Base-by-base conservation (phyloP, 35 echinoderm and acorn worm species). In the Chiridota heheva region DNA sequence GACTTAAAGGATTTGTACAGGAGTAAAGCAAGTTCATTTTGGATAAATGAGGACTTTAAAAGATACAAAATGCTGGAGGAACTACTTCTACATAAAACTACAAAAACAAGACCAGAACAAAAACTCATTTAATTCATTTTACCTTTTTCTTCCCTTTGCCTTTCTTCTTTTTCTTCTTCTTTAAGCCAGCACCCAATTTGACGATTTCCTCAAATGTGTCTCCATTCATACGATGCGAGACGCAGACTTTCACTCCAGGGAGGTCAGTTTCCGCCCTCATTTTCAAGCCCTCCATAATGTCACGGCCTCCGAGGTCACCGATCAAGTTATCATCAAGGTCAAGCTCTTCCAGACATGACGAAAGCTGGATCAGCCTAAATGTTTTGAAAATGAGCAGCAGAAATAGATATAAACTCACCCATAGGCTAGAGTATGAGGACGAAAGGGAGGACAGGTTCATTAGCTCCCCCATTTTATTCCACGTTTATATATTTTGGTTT, bases 141-240 rank as follows among this genome's bases (percentile, higher is more conserved):
- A n/a, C n/a, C n/a, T n/a, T n/a, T n/a, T 91, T 97, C 62, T 97
- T 97, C 24, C 89, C 89, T 58, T 91, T 97, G 25, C 88, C 94
- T 63, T 96, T 96, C 69, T 92, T 98, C 81, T 98, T 98, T 70
- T 91, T 91, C 81, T 98, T 98, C 58, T 98, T 98, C 75, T 89
- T 87, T 18, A 91, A 73, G 31, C 95, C 95, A 20, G 95, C 78
- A 15, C 95, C 95, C 4, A 91, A 81, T 70, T 98, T 98, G 44
- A 88, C 66, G 57, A 98, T 91, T 36, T 57, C 69, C 27, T 57
- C 75, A 56, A 98, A 98, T 1, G 89, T 98, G 27, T 92, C 85
- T 2, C 84, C 72, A 37, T 91, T 98, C 89, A 98, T 92, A 31
- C 85, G 46, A 60, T 98, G 95, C 15, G 95, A 88, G 15, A 98